Evolutionary conservation across 2,113 vertebrate genomes (phyloP).

Genomic region (Mus pahari): DNA sequence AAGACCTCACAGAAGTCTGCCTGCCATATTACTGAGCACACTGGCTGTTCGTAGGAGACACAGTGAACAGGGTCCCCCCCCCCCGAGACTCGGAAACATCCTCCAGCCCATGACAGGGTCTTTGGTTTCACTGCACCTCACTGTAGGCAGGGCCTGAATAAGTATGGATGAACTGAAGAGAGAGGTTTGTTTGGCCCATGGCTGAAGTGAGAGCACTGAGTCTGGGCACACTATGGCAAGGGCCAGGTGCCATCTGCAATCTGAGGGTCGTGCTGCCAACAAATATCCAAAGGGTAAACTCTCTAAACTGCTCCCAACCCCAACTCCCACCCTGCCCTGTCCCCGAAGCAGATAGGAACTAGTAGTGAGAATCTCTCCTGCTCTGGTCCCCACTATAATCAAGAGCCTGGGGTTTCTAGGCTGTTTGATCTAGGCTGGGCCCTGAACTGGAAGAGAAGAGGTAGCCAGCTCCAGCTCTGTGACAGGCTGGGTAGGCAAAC

Average conservation of each 20-base stretch:
- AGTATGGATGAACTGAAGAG: background rate
- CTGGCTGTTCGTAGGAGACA: background rate
- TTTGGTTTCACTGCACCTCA: background rate
- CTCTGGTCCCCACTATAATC: background rate
- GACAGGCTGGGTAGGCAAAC: background rate
- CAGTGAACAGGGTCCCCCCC: background rate
- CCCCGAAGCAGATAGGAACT: background rate
- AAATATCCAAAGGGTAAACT: background rate
- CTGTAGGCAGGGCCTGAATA: background rate
- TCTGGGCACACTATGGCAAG: background rate
- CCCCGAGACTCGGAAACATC: background rate
- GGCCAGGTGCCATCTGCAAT: background rate
- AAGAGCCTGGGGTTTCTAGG: background rate
- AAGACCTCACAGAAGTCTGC: constrained; percentile 18
- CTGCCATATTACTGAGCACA: background rate
- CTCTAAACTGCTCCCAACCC: background rate
- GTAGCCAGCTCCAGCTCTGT: background rate
- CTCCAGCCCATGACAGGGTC: constrained; percentile 61
- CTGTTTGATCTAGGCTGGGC: background rate
- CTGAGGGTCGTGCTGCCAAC: background rate
- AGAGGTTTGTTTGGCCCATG: background rate
- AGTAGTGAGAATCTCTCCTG: background rate
- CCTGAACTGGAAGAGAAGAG: background rate
- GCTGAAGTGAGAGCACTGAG: background rate
- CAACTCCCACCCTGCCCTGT: background rate